Evolutionary conservation across 2,797 vertebrate genomes (phyloP), one percentile per base, ranked within the genome.

Genomic region (Alosa sapidissima): DNA sequence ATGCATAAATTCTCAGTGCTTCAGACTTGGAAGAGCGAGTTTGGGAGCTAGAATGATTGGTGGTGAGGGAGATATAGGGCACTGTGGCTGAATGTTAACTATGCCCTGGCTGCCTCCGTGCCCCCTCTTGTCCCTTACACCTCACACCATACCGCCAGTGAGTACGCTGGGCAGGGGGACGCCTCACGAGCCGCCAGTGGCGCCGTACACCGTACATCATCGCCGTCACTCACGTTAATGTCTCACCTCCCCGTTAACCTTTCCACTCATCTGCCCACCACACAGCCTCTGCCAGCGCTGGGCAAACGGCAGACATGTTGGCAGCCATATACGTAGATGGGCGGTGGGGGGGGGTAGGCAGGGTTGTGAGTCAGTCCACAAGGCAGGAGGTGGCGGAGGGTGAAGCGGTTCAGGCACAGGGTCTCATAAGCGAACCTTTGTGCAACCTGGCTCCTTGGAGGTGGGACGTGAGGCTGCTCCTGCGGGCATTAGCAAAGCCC

Each of bases 371-470:
- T 65, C 62, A 24, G 8, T 68, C 65, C 65, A 36, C 65, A 68
- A 28, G 65, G 65, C 10, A 68, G 33, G 65, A 24, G 33, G 58
- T 60, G 58, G 58, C 1, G 1, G 58, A 24, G 58, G 65, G 28
- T 33, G 11, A 24, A 68, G 65, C 10, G 3, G 2, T 14, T 36
- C 65, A 68, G 65, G 10, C 65, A 13, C 9, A 11, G 60, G 60
- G 60, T 24, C 24, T 28, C 60, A 51, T 82, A 52, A 36, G 51
- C 49, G 62, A 24, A 11, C 45, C 84, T 58, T 19, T 85, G 78
- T 81, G 55, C 16, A n/a, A 10, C 55, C 82, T 47, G 51, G n/a
- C 55, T n/a, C 11, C 62, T 65, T 33, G 62, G 62, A 14, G 65
- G 65, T 68, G 10, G 11, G 62, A 14, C 33, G 3, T 68, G 28